A percentile compares a stretch with the other conserved stretches of the same genome.
Conservation (phyloP, 2,113 vertebrate species). For the Microtus montanus region DNA sequence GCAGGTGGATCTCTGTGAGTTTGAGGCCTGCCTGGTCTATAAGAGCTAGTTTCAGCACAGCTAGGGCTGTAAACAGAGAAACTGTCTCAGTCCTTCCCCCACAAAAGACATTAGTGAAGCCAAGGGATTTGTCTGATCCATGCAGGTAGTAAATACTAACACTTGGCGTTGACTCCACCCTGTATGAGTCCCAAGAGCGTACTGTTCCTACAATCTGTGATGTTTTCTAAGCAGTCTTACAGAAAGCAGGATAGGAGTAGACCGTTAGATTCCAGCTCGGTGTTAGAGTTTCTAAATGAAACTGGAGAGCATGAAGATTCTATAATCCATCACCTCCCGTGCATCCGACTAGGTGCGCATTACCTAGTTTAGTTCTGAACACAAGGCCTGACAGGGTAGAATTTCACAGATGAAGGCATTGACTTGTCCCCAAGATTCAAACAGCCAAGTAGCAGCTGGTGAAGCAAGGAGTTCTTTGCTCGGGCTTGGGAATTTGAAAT, state of each 20-base stretch:
- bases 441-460: not conserved
- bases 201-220: not conserved
- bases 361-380: slow-evolving; percentile 45
- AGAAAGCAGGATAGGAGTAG: not conserved
- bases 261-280: not conserved
- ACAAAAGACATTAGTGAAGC: not conserved
- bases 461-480: not conserved
- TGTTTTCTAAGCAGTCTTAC: slow-evolving; percentile 16
- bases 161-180: not conserved
- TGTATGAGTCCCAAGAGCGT: not conserved
- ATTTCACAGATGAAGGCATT: not conserved
- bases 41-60: no score
- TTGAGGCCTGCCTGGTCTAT: no score
- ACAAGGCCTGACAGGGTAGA: slow-evolving; percentile 31
- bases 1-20: no score
- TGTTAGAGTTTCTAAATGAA: slow-evolving; percentile 38
- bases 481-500: not conserved
- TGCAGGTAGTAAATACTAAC: not conserved
- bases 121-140: not conserved
- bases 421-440: not conserved
- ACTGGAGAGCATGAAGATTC: slow-evolving; percentile 31
- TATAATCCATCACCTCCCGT: not conserved
- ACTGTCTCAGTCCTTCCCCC: no score
- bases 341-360: not conserved
- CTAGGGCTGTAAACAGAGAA: no score